Base-by-base conservation (phyloP, 2,113 vertebrate species). In the Tonatia bakeri region DNA sequence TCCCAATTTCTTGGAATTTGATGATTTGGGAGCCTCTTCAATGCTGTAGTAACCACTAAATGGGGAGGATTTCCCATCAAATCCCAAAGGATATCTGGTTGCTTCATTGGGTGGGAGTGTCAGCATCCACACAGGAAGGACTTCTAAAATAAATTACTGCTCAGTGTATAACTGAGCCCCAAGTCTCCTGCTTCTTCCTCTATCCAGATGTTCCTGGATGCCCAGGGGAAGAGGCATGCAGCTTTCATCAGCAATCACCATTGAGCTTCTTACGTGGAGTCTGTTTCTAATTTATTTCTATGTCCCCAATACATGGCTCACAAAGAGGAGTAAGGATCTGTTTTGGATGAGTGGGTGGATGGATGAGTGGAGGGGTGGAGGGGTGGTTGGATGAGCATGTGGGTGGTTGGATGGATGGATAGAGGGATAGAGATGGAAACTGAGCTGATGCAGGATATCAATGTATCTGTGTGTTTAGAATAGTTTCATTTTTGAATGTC, bases 61-160 rank as follows among this genome's bases (percentile, higher is more conserved):
- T 86, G 67, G 43, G 33, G n/a, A 89, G n/a, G 72, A 38, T 13
- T 4, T 75, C 20, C 45, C 33, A 50, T 76, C 43, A 91, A 69
- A 81, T 91, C 33, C 65, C 61, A 47, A 70, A 43, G 28, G 38
- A 76, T 67, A 76, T 52, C 36, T 70, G 36, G 59, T 70, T 91
- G 50, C 77, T 94, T 88, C 59, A 36, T 22, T 73, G 64, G 10
- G 13, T 65, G 33, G 20, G 17, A 94, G 13, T 67, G 17, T 2
- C 31, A 82, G 36, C 64, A 82, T 82, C 59, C 31, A 75, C 38
- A 94, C 36, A 56, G 43, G 20, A 69, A 82, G 36, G 43, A 84
- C 38, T 93, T 95, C 54, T 89, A 61, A 86, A 91, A 89, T 43
- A 94, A 92, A 67, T 65, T 43, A 69, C 64, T 73, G 93, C 31